Base-by-base conservation (phyloP, 2,113 vertebrate genomes). In the Leucopsar rothschildi region DNA sequence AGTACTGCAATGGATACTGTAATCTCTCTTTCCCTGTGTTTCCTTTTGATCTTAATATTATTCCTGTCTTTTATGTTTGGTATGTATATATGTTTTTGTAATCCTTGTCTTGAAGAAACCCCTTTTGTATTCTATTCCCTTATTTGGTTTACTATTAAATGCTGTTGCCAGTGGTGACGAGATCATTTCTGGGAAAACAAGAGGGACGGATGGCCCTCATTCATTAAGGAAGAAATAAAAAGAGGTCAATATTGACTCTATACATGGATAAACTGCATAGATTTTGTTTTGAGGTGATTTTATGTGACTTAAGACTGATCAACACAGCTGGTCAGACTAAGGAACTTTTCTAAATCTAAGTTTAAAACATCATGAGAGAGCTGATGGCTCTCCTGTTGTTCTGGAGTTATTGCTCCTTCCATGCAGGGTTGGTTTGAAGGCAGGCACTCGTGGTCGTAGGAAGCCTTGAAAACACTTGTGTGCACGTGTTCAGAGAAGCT, bases 21-120 rank as follows among this genome's bases (percentile, higher is more conserved):
- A 83, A 82, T 42, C 35, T 82, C 35, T 82, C 56, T 50, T 78
- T 53, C 47, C 23, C 24, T 23, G 23, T 45, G 9, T 44, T 93
- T 89, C 44, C 52, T 92, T 87, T 92, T 87, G 19, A 31, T 80
- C 63, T 82, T 95, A 88, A 24, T 92, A 24, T 64, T 82, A 37
- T 69, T 83, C 59, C 44, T 69, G 47, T 75, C 63, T 95, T 93
- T 90, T 90, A 31, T 85, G 75, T 97, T 93, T 64, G 45, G 39
- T 82, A 83, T 96, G 92, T 96, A 93, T 83, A 95, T 96, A 90
- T 84, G 69, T 93, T 95, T 96, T 95, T 73, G 64, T 97, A 91
- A 83, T 93, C 72, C 50, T 96, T 39, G 53, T 47, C 45, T 88
- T 91, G 55, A 88, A 77, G 82, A 66, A 90, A 61, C 15, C 45